Base-by-base conservation (phyloP, 1,140 invertebrate genomes). In the Drosophila elegans region DNA sequence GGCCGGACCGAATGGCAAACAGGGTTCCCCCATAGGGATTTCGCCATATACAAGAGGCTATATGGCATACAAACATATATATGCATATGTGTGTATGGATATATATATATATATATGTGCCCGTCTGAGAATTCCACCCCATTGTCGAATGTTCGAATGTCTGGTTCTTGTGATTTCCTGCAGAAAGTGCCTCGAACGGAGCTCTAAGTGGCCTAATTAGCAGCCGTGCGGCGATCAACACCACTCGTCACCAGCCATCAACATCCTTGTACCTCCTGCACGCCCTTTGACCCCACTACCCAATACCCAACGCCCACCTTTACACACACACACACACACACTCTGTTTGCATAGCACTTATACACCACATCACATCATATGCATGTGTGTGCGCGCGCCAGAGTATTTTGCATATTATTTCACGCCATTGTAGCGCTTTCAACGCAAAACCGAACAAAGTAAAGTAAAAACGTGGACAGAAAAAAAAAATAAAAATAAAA, bases 171-270 rank as follows among this genome's bases (percentile, higher is more conserved):
- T 66, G 76, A 84, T 84, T 83, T 83, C 80, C 80, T 83, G 80
- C 53, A 75, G 78, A 85, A 85, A 75, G 80, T 81, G 77, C 78
- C 56, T 49, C 38, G 44, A 57, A 74, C 75, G 62, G 46, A 63
- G 59, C 83, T 88, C 83, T 88, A 88, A 88, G 83, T 88, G 83
- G 83, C 83, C 83, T 88, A 88, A 88, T 88, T 88, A 88, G 83
- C 83, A 82, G 72, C 83, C 83, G 83, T 88, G 83, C 83, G 73
- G 79, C 83, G 83, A 88, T 88, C 83, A 88, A 88, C 83, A 88
- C 83, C 83, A 86, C 83, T 86, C 78, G 78, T 80, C 80, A 72
- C 71, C 72, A 69, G 52, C 66, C 72, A 69, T 56, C 66, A 69
- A 52, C 66, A 51, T 60, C 38, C 42, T 55, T 45, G 42, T 60